phyloP scores from a whole-genome alignment of 2,113 vertebrate species.

The Gila orcuttii region DNA sequence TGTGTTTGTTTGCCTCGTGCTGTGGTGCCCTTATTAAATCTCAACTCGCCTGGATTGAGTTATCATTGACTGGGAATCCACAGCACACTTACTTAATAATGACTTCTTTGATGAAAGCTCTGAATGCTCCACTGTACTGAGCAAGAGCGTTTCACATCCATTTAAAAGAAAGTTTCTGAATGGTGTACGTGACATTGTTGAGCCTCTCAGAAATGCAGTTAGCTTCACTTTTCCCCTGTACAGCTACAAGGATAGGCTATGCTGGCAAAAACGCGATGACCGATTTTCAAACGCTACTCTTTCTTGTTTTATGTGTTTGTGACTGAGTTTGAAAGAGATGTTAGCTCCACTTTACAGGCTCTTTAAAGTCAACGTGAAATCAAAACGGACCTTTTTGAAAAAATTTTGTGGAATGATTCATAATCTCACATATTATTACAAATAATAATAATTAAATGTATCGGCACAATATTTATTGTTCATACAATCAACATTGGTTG shows the following conservation, averaged over 20 bases:
- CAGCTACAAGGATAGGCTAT: neutral
- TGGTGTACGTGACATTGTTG: constrained; percentile 9
- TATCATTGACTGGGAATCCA: neutral
- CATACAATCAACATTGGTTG: neutral
- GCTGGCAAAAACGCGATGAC: neutral
- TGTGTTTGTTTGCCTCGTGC: constrained; percentile 24
- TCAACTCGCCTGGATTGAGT: neutral
- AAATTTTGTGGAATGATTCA: neutral
- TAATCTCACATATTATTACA: neutral
- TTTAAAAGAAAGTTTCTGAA: neutral
- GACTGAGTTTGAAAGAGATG: neutral
- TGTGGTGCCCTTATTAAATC: constrained; percentile 23
- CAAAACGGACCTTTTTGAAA: neutral
- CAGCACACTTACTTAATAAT: constrained; percentile 29
- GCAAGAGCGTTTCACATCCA: neutral
- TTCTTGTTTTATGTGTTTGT: neutral
- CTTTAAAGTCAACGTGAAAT: neutral
- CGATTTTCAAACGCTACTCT: neutral
- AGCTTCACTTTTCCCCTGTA: constrained; percentile 4
- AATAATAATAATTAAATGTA: neutral
- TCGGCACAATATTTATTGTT: neutral
- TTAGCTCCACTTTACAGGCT: neutral
- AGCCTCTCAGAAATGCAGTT: neutral
- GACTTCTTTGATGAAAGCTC: constrained; percentile 24
- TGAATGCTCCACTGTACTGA: constrained; percentile 6